Percentiles rank a stretch among this genome's conserved stretches.
phyloP scores from a whole-genome alignment of 2,797 vertebrate genomes.

The Adelosebastes latens region DNA sequence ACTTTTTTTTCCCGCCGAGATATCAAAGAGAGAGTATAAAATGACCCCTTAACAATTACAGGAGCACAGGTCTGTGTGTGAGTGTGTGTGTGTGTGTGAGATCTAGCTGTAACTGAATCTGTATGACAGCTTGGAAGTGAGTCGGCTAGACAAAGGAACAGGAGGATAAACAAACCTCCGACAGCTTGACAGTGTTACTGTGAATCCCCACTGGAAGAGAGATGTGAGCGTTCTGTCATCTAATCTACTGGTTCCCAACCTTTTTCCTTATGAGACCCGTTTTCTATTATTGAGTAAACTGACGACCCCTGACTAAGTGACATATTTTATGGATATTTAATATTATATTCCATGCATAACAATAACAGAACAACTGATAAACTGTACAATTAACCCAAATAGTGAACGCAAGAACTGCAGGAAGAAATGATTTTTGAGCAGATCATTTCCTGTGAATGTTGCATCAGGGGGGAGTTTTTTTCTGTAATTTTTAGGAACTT shows the following conservation, averaged over 20 bases:
- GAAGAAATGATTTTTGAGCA: too few species aligned
- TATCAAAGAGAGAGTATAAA: neutral
- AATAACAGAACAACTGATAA: too few species aligned
- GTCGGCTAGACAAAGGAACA: neutral
- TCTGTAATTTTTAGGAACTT: too few species aligned
- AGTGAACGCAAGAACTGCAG: too few species aligned
- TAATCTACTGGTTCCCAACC: neutral
- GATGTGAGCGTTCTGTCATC: neutral
- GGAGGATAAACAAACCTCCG: neutral
- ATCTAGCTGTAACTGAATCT: conserved; percentile 9
- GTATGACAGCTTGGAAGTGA: conserved; percentile 27
- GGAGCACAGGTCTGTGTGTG: neutral
- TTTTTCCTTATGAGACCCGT: too few species aligned
- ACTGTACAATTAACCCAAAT: too few species aligned
- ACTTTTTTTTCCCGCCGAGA: neutral
- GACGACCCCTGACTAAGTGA: too few species aligned
- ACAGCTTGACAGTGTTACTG: conserved; percentile 12
- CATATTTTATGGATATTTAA: too few species aligned
- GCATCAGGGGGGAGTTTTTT: too few species aligned
- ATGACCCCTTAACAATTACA: neutral
- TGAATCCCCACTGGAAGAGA: neutral
- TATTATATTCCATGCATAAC: too few species aligned
- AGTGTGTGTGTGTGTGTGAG: neutral
- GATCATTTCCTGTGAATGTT: too few species aligned
- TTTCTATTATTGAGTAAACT: too few species aligned